Conservation (phyloP, 1,140 invertebrate genomes). For the Drosophila saltans region DNA sequence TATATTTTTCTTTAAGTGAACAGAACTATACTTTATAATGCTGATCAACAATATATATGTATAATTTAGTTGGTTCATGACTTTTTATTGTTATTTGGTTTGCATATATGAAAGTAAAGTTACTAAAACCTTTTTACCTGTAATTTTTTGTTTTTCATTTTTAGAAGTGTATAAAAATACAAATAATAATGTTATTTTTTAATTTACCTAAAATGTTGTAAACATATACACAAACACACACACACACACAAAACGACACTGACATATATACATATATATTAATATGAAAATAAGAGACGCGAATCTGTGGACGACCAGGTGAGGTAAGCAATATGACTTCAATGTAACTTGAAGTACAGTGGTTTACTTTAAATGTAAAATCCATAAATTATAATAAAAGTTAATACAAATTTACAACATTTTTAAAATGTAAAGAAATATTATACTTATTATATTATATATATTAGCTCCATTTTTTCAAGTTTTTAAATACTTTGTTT, state of each 20-base stretch:
- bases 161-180: slow-evolving; percentile 1
- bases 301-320: background rate
- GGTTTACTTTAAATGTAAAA: background rate
- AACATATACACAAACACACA: background rate
- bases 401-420: too few species aligned
- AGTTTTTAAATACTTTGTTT: too few species aligned
- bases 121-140: background rate
- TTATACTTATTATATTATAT: too few species aligned
- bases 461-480: too few species aligned
- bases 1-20: too few species aligned
- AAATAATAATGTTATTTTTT: slow-evolving; percentile 74
- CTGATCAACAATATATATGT: too few species aligned
- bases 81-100: background rate
- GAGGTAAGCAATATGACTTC: slow-evolving; percentile 12
- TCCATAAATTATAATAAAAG: background rate
- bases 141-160: background rate
- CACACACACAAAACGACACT: background rate
- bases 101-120: slow-evolving; percentile 12
- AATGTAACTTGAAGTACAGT: slow-evolving; percentile 3
- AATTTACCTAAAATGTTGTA: slow-evolving; percentile 71
- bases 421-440: too few species aligned
- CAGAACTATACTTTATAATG: too few species aligned
- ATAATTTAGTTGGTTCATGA: too few species aligned
- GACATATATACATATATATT: slow-evolving; percentile 33
- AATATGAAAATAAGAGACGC: slow-evolving; percentile 47